phyloP scores from a whole-genome alignment of 2,113 vertebrate genomes.

The Pachyramphus minor region DNA sequence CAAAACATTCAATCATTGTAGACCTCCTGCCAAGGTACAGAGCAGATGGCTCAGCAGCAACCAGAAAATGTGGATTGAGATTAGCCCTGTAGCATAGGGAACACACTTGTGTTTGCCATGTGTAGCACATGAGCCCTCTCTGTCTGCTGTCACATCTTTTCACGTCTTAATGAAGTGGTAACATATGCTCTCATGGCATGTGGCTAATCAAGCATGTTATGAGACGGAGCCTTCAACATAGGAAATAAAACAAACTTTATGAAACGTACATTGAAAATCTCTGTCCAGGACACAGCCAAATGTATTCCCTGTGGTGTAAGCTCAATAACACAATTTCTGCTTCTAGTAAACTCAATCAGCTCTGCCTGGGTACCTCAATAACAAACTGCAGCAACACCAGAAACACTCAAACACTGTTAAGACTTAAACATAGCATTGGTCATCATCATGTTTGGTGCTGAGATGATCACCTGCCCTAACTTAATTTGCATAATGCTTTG shows the following conservation, averaged over 20 bases:
- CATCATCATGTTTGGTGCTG: not conserved
- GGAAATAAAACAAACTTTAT: not conserved
- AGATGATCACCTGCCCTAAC: not conserved
- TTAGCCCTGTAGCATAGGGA: not conserved
- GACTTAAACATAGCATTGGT: not conserved
- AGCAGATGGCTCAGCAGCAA: slow-evolving; percentile 9
- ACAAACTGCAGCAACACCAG: not conserved
- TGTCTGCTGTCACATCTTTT: not conserved
- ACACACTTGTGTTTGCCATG: not conserved
- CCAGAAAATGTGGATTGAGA: not conserved
- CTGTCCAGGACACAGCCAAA: not conserved
- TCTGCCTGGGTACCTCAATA: not conserved
- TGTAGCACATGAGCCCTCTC: not conserved
- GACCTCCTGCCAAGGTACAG: not conserved
- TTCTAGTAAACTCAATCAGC: not conserved
- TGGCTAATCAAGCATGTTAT: not conserved
- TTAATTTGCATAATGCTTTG: not conserved
- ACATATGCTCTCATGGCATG: not conserved
- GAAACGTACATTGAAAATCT: not conserved
- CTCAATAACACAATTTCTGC: not conserved
- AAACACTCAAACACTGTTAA: not conserved
- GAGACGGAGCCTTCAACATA: not conserved
- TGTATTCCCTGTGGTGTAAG: not conserved
- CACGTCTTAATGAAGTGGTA: not conserved
- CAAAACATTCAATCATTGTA: not conserved